Base-by-base conservation (phyloP, 2,888 invertebrate genomes). In the Parthenolecanium corni region DNA sequence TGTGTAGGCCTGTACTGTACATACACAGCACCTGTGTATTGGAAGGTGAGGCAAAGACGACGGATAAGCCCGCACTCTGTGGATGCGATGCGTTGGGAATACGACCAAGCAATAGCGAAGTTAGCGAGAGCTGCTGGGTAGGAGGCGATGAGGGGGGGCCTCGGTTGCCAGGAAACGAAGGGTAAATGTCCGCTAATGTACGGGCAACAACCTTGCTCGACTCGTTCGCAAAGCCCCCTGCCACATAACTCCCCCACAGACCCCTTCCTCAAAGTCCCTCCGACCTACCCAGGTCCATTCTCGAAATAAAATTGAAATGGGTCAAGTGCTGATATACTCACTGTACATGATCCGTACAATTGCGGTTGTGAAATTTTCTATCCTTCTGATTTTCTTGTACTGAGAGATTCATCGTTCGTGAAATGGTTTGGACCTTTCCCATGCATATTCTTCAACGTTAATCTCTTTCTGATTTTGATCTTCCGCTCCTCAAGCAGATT, bases 131-230 rank as follows among this genome's bases (percentile, higher is more conserved):
- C 14, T 16, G 23, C 18, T 18, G 46, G 6, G 46, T 6, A 21
- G 49, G 14, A 21, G 20, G 49, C 44, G 20, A 14, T 1, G 20
- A 12, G 20, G 21, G 23, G 61, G 61, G 38, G 46, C n/a, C 31
- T 51, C 40, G 49, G 61, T 61, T 61, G 61, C 61, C 61, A 61
- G 51, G 61, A 61, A 61, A 61, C 61, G 61, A 49, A 47, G 61
- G 61, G 61, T 61, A 61, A 61, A 61, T 38, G 61, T 49, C 61
- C 61, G 61, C 61, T 61, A 49, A 61, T 61, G 49, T 51, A 61
- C 61, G 61, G 61, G 61, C 61, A 61, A 61, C 61, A 61, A 61
- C 61, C 61, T 61, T 61, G 61, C 24, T 61, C 61, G 61, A 61
- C 49, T 61, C 61, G 61, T 61, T 61, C 51, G 49, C 18, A 20